Percentiles rank a stretch among this genome's conserved stretches.
Evolutionary conservation across 2,113 vertebrate species (phyloP).

Genomic region (Irena cyanogastra): DNA sequence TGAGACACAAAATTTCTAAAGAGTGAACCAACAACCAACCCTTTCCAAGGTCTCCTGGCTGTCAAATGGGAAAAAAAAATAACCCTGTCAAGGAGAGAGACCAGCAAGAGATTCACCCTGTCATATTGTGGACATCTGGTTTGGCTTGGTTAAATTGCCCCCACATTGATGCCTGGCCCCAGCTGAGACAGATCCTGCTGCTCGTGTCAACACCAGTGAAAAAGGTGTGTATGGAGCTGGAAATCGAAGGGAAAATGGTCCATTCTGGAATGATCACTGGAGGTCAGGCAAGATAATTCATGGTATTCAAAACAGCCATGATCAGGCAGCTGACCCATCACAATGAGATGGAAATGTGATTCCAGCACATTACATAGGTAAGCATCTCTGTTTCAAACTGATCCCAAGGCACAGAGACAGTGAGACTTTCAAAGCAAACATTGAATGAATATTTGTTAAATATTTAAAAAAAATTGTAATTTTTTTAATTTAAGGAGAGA

Average conservation of each 20-base stretch:
- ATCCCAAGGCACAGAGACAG: background rate
- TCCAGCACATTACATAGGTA: background rate
- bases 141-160: background rate
- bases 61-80: background rate
- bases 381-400: background rate
- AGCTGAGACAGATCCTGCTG: background rate
- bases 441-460: background rate
- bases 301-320: background rate
- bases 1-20: background rate
- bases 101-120: background rate
- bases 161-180: background rate
- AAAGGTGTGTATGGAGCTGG: background rate
- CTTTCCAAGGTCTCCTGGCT: background rate
- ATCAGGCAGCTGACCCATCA: background rate
- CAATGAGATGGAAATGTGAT: background rate
- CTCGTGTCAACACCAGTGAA: background rate
- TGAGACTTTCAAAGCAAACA: background rate
- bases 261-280: background rate
- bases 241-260: background rate
- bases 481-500: background rate
- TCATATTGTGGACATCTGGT: background rate
- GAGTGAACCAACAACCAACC: background rate
- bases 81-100: background rate
- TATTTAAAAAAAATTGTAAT: background rate
- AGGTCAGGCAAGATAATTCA: background rate